Base-by-base conservation (phyloP, 2,797 vertebrate genomes). In the Enteromius viviparus region DNA sequence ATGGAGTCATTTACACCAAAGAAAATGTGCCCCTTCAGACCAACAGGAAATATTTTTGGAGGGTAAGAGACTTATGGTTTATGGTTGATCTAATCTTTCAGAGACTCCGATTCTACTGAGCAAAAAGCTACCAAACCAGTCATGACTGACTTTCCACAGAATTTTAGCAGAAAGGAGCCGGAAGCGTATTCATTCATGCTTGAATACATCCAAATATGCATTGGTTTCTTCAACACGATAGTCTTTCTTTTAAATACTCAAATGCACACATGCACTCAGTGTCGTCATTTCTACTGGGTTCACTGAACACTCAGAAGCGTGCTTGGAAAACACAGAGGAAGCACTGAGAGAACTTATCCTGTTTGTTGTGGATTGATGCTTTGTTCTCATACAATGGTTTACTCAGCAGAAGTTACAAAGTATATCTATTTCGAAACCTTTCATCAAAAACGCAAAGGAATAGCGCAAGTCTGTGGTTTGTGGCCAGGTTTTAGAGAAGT, bases 31-130 rank as follows among this genome's bases (percentile, higher is more conserved):
- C 94, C 6, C 92, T 92, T 29, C 90, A 92, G 34, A 91, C 93
- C 84, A 94, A 94, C 91, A 89, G 93, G 74, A 95, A 95, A 85
- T 94, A 95, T 89, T 95, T 95, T 87, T 96, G 95, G 95, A 94
- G 93, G 92, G 95, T 96, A 88, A 94, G 94, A 83, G 23, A 65
- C 17, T 21, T n/a, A n/a, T n/a, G n/a, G n/a, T n/a, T 49, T 60
- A 76, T 55, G 19, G 6, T 19, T 58, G 65, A 45, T 49, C 19
- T 58, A 34, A 60, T 85, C 14, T 9, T 19, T 19, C 32, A 45
- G 6, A 4, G 49, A 75, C 78, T 60, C 70, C 40, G 19, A 3
- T 58, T 72, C 21, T 45, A 34, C 19, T 3, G 17, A n/a, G 64
- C 70, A 14, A 62, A 76, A 87, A 82, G 76, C 62, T 45, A 65